Base-by-base conservation (phyloP, 2,888 invertebrate species). In the Omphaloscelis lunosa region DNA sequence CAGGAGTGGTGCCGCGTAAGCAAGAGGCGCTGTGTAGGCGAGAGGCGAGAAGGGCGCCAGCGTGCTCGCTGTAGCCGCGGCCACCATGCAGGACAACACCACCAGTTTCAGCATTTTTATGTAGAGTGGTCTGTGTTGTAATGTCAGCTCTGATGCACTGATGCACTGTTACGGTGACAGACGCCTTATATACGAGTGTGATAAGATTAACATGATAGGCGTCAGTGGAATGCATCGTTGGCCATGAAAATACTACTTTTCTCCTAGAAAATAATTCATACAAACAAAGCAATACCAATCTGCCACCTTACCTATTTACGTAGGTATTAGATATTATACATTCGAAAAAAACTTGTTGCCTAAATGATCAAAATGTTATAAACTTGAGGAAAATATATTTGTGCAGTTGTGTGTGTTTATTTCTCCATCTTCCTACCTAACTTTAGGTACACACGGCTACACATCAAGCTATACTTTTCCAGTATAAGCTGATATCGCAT, bases 11-110 rank as follows among this genome's bases (percentile, higher is more conserved):
- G 79, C 68, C 17, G 67, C 8, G 27, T 77, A 68, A 20, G 69
- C 56, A 88, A 90, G 81, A 41, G 74, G 85, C 39, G 88, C 77
- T 65, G 84, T 69, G 82, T 89, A 89, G 12, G 90, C 90, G 45
- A 87, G 34, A 7, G 90, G 89, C 41, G 89, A 79, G 72, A 84
- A 76, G 27, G 85, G 85, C 17, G 70, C 69, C 27, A 91, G 39
- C 58, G 87, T 85, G 59, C 90, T 80, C 41, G 97, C 97, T 80
- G 96, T 95, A 86, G 96, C 97, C 85, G 97, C 94, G 87, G 97
- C 97, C 93, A 97, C 88, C 89, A 97, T 92, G 95, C 97, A 97
- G 91, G 97, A 97, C 95, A 97, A 97, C 94, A 97, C 97, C 96
- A 97, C 97, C 97, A 96, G 93, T 91, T 96, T 96, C 93, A 96